Conservation (phyloP, 2,797 vertebrate species). For the Chloroceryle amazona region DNA sequence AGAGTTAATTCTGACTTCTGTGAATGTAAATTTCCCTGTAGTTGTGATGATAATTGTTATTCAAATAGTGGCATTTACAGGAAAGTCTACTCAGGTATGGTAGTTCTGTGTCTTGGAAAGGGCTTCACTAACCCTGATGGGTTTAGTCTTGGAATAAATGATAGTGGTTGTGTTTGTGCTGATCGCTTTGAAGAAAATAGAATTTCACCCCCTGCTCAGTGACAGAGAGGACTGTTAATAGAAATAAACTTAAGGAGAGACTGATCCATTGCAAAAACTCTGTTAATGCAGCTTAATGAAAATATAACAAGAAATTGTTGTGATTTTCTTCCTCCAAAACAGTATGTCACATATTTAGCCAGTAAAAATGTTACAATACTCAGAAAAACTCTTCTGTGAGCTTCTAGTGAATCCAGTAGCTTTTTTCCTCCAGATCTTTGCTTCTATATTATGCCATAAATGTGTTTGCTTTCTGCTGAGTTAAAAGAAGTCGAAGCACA, state of each 20-base stretch:
- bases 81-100: neutral
- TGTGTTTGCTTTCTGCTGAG: neutral
- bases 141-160: neutral
- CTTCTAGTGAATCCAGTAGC: neutral
- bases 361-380: neutral
- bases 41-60: neutral
- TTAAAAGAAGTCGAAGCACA: neutral
- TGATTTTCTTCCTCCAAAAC: neutral
- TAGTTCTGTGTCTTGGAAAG: neutral
- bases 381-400: neutral
- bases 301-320: slow-evolving; percentile 1
- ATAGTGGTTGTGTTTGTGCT: neutral
- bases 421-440: neutral
- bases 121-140: neutral
- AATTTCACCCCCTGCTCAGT: neutral
- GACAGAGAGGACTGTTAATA: neutral
- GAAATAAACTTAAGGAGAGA: neutral
- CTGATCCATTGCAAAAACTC: neutral
- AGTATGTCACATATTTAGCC: neutral
- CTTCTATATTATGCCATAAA: neutral
- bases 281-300: neutral
- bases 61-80: neutral
- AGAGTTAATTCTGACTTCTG: neutral
- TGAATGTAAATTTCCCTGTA: neutral
- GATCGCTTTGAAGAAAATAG: neutral